phyloP scores from a whole-genome alignment of 2,797 vertebrate species.

The Sitta carolinensis region DNA sequence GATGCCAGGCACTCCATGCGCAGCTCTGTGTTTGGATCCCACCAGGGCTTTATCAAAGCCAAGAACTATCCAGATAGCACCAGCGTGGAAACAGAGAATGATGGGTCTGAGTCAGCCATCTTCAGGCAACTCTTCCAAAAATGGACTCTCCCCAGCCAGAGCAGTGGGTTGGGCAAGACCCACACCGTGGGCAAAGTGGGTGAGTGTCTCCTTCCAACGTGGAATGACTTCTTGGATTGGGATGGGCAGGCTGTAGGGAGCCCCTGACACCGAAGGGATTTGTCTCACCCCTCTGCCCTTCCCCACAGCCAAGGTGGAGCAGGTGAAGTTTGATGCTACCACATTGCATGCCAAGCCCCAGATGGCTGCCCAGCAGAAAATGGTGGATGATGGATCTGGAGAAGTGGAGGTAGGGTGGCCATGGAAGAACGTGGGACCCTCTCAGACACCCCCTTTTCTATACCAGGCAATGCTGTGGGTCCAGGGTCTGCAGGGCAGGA shows the following conservation, averaged over 20 bases:
- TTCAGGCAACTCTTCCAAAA: slow-evolving; percentile 89
- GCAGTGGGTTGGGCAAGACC: slow-evolving; percentile 77
- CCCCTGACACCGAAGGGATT: rapidly evolving
- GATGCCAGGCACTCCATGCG: not conserved
- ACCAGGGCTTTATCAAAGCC: slow-evolving; percentile 79
- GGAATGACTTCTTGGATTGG: not conserved
- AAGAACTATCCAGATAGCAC: slow-evolving; percentile 82
- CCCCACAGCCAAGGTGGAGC: slow-evolving; percentile 84
- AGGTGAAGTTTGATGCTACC: slow-evolving; percentile 84
- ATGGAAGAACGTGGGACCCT: not conserved
- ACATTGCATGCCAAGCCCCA: slow-evolving; percentile 82
- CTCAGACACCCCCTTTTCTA: rapidly evolving
- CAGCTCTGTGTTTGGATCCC: not conserved
- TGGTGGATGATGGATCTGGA: slow-evolving; percentile 88
- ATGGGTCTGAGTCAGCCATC: slow-evolving; percentile 81
- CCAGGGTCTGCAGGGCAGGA: too few relatives aligned
- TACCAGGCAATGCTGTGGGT: rapidly evolving
- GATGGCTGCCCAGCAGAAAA: slow-evolving; percentile 85
- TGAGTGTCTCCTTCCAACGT: slow-evolving; percentile 20
- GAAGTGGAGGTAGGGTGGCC: slow-evolving; percentile 75
- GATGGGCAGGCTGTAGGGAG: not conserved
- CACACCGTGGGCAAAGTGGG: slow-evolving; percentile 80
- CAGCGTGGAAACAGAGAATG: slow-evolving; percentile 82
- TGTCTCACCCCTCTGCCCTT: not conserved
- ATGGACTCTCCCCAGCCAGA: slow-evolving; percentile 80